Conservation (phyloP, 2,797 vertebrate genomes). For the Phataginus tricuspis region DNA sequence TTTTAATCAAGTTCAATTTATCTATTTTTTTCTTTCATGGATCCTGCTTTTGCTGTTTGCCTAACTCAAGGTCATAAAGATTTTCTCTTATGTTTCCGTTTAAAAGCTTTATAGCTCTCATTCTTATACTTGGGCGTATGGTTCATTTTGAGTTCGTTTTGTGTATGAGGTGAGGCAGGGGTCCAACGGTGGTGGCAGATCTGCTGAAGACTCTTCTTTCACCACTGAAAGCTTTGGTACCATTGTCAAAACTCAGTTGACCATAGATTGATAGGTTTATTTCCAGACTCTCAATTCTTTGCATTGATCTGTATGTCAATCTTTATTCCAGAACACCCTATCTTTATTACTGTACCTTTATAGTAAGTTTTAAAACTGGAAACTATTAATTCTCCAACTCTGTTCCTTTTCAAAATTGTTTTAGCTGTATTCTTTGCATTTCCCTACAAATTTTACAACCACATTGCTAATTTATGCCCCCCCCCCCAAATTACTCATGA, state of each 20-base stretch:
- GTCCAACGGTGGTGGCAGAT: background rate
- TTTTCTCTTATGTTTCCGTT: background rate
- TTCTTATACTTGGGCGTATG: no score
- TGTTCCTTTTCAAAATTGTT: background rate
- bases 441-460: background rate
- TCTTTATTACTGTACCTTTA: background rate
- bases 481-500: no score
- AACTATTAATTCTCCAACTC: background rate
- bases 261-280: accelerated
- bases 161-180: background rate
- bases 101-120: background rate
- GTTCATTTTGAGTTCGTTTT: background rate
- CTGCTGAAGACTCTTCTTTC: background rate
- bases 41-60: background rate
- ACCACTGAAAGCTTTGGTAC: background rate
- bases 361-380: background rate
- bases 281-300: accelerated
- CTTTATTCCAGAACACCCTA: accelerated
- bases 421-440: background rate
- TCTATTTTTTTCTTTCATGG: background rate
- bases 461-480: background rate
- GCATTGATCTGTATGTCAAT: accelerated
- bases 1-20: accelerated
- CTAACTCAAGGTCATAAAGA: background rate
- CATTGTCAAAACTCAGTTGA: background rate